phyloP scores from a whole-genome alignment of 2,797 vertebrate genomes.

The Diglossa cyanea region DNA sequence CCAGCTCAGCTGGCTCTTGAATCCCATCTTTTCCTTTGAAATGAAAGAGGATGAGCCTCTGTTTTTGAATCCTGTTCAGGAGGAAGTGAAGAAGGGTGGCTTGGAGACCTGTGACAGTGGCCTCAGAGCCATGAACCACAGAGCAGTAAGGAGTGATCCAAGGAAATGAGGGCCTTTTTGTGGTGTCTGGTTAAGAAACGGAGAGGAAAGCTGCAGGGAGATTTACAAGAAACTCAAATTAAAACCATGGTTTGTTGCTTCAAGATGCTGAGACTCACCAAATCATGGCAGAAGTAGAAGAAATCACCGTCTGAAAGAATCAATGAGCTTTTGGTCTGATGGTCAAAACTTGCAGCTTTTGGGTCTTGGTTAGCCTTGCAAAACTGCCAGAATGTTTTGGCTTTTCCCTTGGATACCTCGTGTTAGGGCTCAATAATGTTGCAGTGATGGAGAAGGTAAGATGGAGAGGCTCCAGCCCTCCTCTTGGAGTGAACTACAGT shows the following conservation, averaged over 20 bases:
- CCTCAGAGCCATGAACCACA: not conserved
- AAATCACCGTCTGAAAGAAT: not conserved
- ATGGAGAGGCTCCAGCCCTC: not conserved
- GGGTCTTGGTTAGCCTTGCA: not conserved
- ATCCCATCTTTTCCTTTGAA: not conserved
- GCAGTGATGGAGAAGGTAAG: not conserved
- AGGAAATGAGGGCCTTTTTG: not conserved
- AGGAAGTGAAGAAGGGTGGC: not conserved
- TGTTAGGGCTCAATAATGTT: not conserved
- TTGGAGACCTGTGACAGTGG: not conserved
- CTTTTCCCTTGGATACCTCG: accelerated
- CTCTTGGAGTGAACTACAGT: not conserved
- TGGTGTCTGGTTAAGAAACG: not conserved
- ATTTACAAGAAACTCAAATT: not conserved
- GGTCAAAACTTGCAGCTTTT: accelerated
- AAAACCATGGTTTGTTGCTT: not conserved
- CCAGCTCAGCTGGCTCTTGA: not conserved
- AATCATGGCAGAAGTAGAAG: not conserved
- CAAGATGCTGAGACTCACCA: not conserved
- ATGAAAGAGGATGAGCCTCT: not conserved
- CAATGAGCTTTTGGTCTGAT: not conserved
- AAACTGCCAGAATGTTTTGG: not conserved
- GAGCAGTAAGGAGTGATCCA: not conserved
- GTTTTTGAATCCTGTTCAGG: not conserved
- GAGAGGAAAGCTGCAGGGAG: not conserved